A percentile compares a stretch with the other conserved stretches of the same genome.
Conservation (phyloP, 2,797 vertebrate genomes). For the Falco cherrug region DNA sequence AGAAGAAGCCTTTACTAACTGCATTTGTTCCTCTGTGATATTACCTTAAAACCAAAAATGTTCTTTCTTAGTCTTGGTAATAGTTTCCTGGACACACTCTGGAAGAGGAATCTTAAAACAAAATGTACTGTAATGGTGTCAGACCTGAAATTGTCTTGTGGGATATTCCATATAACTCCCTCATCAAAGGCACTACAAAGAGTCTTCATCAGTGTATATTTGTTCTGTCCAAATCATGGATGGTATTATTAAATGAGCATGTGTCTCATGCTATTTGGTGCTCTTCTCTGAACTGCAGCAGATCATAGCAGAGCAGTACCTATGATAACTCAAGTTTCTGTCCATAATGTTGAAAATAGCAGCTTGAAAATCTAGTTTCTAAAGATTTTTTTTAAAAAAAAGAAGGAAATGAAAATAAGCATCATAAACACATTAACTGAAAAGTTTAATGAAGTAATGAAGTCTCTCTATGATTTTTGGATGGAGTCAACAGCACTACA, state of each 20-base stretch:
- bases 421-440: neutral
- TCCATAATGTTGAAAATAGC: neutral
- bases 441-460: neutral
- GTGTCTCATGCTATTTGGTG: neutral
- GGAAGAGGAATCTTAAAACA: neutral
- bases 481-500: neutral
- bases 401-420: neutral
- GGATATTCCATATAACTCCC: neutral
- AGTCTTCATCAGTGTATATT: neutral
- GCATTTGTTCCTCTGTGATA: neutral
- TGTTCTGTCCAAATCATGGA: neutral
- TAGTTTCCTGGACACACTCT: neutral
- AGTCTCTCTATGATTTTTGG: neutral
- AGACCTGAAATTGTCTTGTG: neutral
- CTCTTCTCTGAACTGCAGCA: neutral
- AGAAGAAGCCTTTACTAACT: neutral
- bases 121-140: neutral
- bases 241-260: neutral
- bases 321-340: neutral
- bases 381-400: neutral
- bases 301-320: neutral
- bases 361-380: neutral
- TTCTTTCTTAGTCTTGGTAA: neutral
- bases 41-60: neutral
- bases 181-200: neutral